Evolutionary conservation across 1,140 invertebrate species (phyloP), one percentile per base, ranked within the genome.

Genomic region (Pentalonia nigronervosa): DNA sequence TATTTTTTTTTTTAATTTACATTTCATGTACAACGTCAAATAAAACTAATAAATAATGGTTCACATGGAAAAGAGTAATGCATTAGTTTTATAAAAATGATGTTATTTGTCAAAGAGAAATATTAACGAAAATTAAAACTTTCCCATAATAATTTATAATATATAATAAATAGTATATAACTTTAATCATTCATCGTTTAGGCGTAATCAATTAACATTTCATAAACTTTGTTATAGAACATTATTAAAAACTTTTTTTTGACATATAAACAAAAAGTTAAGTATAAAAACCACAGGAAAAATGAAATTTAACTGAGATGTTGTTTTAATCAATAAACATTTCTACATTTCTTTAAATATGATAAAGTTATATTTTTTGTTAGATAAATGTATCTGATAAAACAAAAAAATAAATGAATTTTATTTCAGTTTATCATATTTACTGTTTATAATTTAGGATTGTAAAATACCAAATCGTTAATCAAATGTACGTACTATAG

Each of bases 21-120:
- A n/a, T 76, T 60, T 91, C 0, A 20, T n/a, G 45, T 36, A 91
- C 60, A 47, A 76, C 34, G 88, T 53, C 50, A 89, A 7, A 90
- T 41, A 9, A 60, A 34, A 50, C n/a, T 45, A 41, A 90, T 56
- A 90, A 90, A 90, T 89, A 53, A 56, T 90, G 47, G 47, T 21
- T 25, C 23, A 47, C 1, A 48, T 41, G 30, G 9, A 48, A 47
- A n/a, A 86, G 41, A 45, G 11, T 47, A 86, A 45, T 47, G 14
- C 30, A 45, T 83, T 83, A 36, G 14, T 76, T 76, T n/a, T n/a
- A n/a, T 76, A n/a, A n/a, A 76, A 76, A n/a, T n/a, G n/a, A 76
- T 76, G 30, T 76, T 76, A 14, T 76, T 76, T 76, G 60, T n/a
- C 60, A 14, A 76, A 76, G 14, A 76, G 60, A n/a, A 76, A 76